Evolutionary conservation across 2,113 vertebrate species (phyloP).

Genomic region (Arenaria interpres): DNA sequence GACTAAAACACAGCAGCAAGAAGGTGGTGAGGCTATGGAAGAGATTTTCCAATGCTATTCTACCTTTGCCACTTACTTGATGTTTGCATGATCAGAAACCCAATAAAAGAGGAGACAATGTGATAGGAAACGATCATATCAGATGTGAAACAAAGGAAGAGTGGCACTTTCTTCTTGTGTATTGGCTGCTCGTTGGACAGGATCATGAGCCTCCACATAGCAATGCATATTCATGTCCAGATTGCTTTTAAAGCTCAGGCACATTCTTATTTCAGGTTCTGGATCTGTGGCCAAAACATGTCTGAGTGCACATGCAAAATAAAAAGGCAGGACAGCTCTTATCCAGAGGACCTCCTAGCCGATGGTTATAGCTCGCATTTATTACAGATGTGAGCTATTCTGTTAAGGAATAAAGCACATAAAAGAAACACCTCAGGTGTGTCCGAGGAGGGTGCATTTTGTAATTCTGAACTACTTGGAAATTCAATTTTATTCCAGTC

Average conservation of each 20-base stretch:
- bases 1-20: background rate
- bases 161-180: background rate
- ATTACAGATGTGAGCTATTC: background rate
- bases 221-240: accelerated
- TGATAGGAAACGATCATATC: background rate
- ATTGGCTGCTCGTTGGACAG: accelerated
- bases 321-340: background rate
- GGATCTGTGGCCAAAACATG: background rate
- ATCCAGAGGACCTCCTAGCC: background rate
- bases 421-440: background rate
- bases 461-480: background rate
- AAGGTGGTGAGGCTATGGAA: background rate
- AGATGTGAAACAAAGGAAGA: background rate
- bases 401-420: background rate
- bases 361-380: too few species aligned
- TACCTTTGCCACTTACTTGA: background rate
- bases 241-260: background rate
- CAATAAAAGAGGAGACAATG: accelerated
- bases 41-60: background rate
- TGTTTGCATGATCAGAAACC: background rate
- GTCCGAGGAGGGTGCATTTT: background rate
- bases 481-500: background rate
- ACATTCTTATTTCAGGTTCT: background rate
- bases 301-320: background rate
- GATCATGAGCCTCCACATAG: accelerated